Evolutionary conservation across 2,797 vertebrate genomes (phyloP), one percentile per base, ranked within the genome.

Genomic region (Hozukius guyotensis): DNA sequence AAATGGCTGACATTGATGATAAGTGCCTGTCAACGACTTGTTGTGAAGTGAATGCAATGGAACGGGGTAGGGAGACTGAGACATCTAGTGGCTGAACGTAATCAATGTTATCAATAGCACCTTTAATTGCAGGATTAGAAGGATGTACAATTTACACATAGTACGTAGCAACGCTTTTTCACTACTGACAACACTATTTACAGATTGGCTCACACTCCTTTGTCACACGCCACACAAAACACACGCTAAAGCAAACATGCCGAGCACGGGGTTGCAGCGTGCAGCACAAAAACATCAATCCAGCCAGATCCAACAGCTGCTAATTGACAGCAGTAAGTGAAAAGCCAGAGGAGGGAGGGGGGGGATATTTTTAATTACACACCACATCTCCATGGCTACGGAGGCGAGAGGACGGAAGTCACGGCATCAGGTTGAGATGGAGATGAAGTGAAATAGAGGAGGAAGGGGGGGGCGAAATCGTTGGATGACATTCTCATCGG

Each of bases 341-440:
- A 92, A 88, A 91, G 84, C 85, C 86, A 89, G 81, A 88, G 88
- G 91, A 91, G 81, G 80, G 38, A 1, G 16, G 16, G 14, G 7
- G 38, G 84, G 90, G 90, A 85, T 93, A 93, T 93, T 93, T 93
- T 95, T 94, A 94, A 95, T 95, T 92, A 95, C 83, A 92, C 86
- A 86, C 77, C 77, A 82, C 73, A 87, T 94, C 92, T 88, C 91
- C 85, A 91, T 91, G 82, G 87, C 64, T 80, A 91, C 83, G 29
- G 34, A 20, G 68, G 66, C 31, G 61, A 83, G 90, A 83, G 82
- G 81, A 92, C 77, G 78, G 62, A 72, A 87, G 78, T 75, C 66
- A 66, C 52, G 2, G 56, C 78, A 78, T 83, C 83, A 88, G 86
- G 83, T 86, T 84, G 85, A 87, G 81, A 88, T 81, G 75, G 64